These are phyloP conservation scores for Zhuqinia jingwanae DNA, from an alignment of 2,888 invertebrate species.

Conservation along the genomic window DNA sequence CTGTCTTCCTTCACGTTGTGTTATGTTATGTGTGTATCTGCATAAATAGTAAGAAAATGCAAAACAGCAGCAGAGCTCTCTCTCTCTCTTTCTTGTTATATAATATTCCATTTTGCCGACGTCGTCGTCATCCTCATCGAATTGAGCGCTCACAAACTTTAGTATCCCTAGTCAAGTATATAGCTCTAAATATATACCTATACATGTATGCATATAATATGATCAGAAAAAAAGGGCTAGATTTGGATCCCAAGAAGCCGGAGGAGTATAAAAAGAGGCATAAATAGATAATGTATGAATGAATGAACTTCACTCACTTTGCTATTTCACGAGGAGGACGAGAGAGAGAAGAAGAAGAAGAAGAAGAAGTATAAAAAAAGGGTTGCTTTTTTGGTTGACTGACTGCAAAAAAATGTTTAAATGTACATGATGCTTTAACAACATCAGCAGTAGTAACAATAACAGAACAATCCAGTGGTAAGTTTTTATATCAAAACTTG, in stretches of 20 bases:
- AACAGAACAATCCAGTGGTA: no score
- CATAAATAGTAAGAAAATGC: slow-evolving; percentile 60
- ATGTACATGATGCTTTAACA: not conserved
- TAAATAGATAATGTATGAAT: slow-evolving; percentile 60
- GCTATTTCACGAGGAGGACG: slow-evolving; percentile 14
- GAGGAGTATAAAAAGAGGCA: slow-evolving; percentile 37
- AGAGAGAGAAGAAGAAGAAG: not conserved
- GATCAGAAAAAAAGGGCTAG: slow-evolving; percentile 9
- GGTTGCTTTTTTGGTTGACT: slow-evolving; percentile 46
- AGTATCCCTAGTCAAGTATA: no score
- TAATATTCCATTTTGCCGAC: slow-evolving; percentile 46
- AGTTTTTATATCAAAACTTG: no score
- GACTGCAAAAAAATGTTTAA: slow-evolving; percentile 46
- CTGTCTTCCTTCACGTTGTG: no score
- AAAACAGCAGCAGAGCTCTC: no score
- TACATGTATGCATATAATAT: no score
- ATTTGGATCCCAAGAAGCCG: slow-evolving; percentile 5
- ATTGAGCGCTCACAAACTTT: slow-evolving; percentile 42
- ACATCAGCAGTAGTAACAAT: no score
- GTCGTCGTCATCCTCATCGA: no score
- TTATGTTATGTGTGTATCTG: slow-evolving; percentile 42
- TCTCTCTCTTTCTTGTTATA: slow-evolving; percentile 32
- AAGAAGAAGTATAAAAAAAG: no score
- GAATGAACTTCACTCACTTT: slow-evolving; percentile 56
- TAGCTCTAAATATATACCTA: no score